Percentiles rank a stretch among this genome's conserved stretches.
These are phyloP conservation scores for Manis javanica DNA, from an alignment of 2,797 vertebrate genomes.

Conservation along the genomic window DNA sequence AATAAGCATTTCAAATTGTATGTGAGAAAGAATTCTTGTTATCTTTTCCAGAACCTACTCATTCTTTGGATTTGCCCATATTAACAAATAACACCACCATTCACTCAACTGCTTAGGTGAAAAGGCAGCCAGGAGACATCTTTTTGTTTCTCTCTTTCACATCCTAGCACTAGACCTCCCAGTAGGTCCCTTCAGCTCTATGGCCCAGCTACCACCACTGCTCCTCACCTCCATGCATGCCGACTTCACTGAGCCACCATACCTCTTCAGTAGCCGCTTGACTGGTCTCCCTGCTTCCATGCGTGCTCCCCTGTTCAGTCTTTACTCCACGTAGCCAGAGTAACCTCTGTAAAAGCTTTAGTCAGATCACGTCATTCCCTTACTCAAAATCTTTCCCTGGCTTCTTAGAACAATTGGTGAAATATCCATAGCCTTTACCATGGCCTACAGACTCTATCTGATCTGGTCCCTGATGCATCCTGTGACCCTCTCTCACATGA, in stretches of 20 bases:
- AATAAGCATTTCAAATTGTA: not conserved
- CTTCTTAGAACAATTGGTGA: not conserved
- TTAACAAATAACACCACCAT: not conserved
- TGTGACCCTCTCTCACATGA: not conserved
- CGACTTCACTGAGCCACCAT: not conserved
- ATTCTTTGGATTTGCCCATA: not conserved
- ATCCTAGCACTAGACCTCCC: not conserved
- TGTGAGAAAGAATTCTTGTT: not conserved
- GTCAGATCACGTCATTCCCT: not conserved
- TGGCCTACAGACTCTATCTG: not conserved
- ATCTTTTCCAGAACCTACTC: not conserved
- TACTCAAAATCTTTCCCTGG: not conserved
- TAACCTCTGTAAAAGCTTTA: not conserved
- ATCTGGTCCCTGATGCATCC: no score
- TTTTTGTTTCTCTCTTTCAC: not conserved
- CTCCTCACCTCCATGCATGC: not conserved
- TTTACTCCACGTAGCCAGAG: not conserved
- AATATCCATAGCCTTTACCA: not conserved
- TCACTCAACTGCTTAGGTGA: not conserved
- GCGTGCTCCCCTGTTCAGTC: no score
- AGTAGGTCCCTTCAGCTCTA: not conserved
- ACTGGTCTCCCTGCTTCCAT: not conserved
- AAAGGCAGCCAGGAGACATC: not conserved
- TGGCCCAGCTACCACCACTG: not conserved
- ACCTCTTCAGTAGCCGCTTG: not conserved